Evolutionary conservation across 2,888 invertebrate species (phyloP).

Genomic region (Hybos culiciformis): DNA sequence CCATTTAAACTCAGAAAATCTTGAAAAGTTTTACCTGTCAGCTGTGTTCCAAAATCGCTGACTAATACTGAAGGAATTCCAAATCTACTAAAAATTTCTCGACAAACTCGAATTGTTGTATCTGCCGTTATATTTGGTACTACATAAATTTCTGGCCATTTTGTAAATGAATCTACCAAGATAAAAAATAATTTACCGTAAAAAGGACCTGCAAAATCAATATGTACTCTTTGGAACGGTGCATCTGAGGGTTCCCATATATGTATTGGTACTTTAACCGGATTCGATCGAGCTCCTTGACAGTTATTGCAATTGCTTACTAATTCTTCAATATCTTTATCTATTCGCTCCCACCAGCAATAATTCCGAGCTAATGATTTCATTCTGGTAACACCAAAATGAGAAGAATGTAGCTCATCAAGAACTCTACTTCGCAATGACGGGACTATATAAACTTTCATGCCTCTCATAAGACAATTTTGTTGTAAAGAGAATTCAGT

Average conservation of each 20-base stretch:
- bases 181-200: neutral
- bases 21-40: neutral
- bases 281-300: neutral
- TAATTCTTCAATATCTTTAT: constrained; percentile 15
- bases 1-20: neutral
- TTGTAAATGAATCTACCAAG: neutral
- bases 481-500: constrained; percentile 1
- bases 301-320: constrained; percentile 10
- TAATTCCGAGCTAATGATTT: constrained; percentile 12
- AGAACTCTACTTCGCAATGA: constrained; percentile 2
- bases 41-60: neutral
- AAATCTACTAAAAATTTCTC: neutral
- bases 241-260: neutral
- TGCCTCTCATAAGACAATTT: constrained; percentile 1
- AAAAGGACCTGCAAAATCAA: too few relatives aligned
- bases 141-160: neutral
- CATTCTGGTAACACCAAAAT: constrained; percentile 10
- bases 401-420: constrained; percentile 10
- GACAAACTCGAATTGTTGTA: too few relatives aligned
- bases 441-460: neutral
- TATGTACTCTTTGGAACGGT: too few relatives aligned
- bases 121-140: neutral
- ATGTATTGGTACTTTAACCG: neutral
- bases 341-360: constrained; percentile 16
- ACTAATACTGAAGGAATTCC: neutral